Evolutionary conservation across 2,797 vertebrate genomes (phyloP).

Genomic region (Botia almorhae): DNA sequence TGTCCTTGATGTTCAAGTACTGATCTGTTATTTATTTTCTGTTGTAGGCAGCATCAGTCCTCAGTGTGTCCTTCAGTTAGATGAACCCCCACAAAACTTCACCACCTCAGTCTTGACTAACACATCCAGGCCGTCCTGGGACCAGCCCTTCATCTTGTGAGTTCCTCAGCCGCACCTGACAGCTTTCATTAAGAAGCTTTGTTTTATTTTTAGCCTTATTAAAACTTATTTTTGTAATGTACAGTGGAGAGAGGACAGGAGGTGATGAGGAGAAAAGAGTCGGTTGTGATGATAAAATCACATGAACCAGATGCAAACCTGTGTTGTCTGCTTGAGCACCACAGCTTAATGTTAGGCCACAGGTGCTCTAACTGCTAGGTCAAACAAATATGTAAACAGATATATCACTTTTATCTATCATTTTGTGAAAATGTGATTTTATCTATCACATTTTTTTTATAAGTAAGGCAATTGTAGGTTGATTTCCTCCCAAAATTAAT

Average conservation of each 20-base stretch:
- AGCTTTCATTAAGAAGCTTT: neutral
- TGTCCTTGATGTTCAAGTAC: neutral
- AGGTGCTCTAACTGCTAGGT: too few relatives aligned
- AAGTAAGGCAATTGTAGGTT: too few relatives aligned
- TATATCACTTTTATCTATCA: too few relatives aligned
- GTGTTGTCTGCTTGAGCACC: neutral
- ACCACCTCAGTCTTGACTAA: constrained; percentile 79
- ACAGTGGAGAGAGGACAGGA: neutral
- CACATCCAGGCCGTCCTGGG: constrained; percentile 82
- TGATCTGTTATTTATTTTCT: constrained; percentile 5
- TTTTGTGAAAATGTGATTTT: too few relatives aligned
- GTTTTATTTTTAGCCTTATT: neutral
- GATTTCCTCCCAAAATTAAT: too few relatives aligned
- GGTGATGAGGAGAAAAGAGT: neutral
- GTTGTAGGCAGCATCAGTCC: constrained; percentile 79
- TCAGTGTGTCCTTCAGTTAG: constrained; percentile 82
- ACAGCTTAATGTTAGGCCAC: too few relatives aligned
- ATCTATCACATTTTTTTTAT: too few relatives aligned
- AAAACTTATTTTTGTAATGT: neutral
- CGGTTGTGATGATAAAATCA: neutral
- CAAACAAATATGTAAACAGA: too few relatives aligned
- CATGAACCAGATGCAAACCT: too few relatives aligned
- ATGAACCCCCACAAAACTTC: constrained; percentile 89
- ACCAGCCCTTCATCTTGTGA: constrained; percentile 94
- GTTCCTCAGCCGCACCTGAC: constrained; percentile 61